These are phyloP conservation scores for Malacoctenus gilli DNA, from an alignment of 2,797 vertebrate genomes.

Conservation along the genomic window DNA sequence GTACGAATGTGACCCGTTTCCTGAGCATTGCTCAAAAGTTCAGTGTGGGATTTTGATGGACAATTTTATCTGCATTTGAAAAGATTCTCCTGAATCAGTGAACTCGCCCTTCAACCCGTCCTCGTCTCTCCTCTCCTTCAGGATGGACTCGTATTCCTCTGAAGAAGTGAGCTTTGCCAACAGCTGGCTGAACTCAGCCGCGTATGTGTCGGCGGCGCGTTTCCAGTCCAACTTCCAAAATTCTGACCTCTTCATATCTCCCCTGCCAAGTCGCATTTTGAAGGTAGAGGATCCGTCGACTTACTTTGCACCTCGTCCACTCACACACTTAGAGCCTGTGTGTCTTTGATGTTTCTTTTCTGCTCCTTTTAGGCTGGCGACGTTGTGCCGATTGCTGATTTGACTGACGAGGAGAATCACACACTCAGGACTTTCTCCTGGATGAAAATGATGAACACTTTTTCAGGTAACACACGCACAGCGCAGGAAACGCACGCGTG, in stretches of 20 bases:
- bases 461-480: constrained; percentile 74
- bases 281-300: constrained; percentile 37
- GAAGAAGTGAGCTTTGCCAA: constrained; percentile 78
- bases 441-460: constrained; percentile 64
- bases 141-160: constrained; percentile 73
- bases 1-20: background rate
- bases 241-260: constrained; percentile 66
- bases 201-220: constrained; percentile 75
- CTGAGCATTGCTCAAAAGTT: too few species aligned
- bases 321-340: too few species aligned
- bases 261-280: constrained; percentile 82
- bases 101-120: too few species aligned
- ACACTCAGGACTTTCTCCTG: constrained; percentile 71
- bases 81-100: too few species aligned
- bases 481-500: too few species aligned
- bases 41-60: too few species aligned
- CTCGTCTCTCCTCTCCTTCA: constrained; percentile 58
- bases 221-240: constrained; percentile 76
- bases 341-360: too few species aligned
- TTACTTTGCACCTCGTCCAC: too few species aligned
- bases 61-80: too few species aligned
- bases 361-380: constrained; percentile 57
- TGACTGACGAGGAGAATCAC: constrained; percentile 82
- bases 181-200: constrained; percentile 75
- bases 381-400: constrained; percentile 74